Base-by-base conservation (phyloP, 53 echinoderm and acorn worm genomes). In the Hippasteria phrygiana region DNA sequence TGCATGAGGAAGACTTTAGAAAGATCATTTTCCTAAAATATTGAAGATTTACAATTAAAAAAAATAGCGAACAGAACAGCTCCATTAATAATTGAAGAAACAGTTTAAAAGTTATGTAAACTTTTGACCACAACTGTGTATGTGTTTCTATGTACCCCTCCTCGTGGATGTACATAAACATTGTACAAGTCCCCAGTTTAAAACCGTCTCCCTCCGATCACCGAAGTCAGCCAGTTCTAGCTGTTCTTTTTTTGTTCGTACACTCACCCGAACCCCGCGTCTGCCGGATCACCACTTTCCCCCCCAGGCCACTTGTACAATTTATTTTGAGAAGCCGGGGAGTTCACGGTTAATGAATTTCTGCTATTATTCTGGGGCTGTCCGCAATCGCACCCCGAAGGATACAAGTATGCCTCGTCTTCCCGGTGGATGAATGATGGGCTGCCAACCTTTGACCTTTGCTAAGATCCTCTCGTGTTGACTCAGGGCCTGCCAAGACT, bases 271-370 rank as follows among this genome's bases (percentile, higher is more conserved):
- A n/a, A n/a, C n/a, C n/a, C n/a, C n/a, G n/a, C 17, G 36, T 36
- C 64, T 82, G 41, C 66, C 78, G 13, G 27, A 32, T 47, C 20
- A 28, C 64, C 48, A 47, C 47, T 24, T 62, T 37, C 36, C 26
- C 79, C 89, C 80, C 43, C 71, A 46, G 80, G 89, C 70, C 48
- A 78, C 70, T 63, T 89, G 89, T 89, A 78, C 89, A 89, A 89
- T 89, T 88, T 89, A 89, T 89, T 89, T 89, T 78, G 50, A 89
- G 89, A 89, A 89, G 89, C 89, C 78, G 38, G 42, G 77, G 89
- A 89, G 89, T 89, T 89, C 89, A 89, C 42, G 89, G 89, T 89
- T 89, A 89, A 89, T 89, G 89, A 89, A 78, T 89, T 89, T 78
- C 77, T 75, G 39, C 78, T 89, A 89, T 89, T 89, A 89, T 89